phyloP scores from a whole-genome alignment of 2,113 vertebrate species.

The Strix uralensis region DNA sequence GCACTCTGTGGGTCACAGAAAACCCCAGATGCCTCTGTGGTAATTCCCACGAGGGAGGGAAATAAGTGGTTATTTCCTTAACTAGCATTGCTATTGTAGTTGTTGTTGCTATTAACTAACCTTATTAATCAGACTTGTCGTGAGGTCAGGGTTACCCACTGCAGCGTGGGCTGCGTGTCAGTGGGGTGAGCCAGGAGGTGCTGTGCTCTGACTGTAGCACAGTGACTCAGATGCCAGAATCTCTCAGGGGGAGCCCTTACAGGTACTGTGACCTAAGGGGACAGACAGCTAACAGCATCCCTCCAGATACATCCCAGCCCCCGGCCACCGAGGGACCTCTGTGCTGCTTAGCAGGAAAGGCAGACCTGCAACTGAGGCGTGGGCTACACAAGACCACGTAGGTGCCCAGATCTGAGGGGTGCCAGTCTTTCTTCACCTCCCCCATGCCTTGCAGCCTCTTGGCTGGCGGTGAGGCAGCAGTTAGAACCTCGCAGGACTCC shows the following conservation, averaged over 20 bases:
- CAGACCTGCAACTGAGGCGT: neutral
- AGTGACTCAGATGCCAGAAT: neutral
- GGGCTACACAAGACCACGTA: neutral
- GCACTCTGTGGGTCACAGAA: neutral
- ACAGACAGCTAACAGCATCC: neutral
- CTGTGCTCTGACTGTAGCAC: neutral
- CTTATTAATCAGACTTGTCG: neutral
- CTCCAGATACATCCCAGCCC: rapidly evolving
- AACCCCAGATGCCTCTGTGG: neutral
- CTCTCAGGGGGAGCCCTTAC: neutral
- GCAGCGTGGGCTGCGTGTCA: neutral
- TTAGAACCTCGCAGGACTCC: neutral
- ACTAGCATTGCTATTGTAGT: neutral
- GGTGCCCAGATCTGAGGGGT: neutral
- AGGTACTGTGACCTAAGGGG: neutral
- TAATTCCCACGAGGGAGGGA: neutral
- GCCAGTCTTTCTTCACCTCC: neutral
- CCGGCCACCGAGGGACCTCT: neutral
- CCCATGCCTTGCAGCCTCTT: neutral
- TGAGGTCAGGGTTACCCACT: neutral
- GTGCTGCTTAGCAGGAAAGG: neutral
- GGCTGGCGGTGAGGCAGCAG: neutral
- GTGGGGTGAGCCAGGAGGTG: neutral
- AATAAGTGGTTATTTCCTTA: neutral
- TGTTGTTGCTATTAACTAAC: neutral